Evolutionary conservation across 2,113 vertebrate genomes (phyloP), one percentile per base, ranked within the genome.

Genomic region (Rattus rattus): DNA sequence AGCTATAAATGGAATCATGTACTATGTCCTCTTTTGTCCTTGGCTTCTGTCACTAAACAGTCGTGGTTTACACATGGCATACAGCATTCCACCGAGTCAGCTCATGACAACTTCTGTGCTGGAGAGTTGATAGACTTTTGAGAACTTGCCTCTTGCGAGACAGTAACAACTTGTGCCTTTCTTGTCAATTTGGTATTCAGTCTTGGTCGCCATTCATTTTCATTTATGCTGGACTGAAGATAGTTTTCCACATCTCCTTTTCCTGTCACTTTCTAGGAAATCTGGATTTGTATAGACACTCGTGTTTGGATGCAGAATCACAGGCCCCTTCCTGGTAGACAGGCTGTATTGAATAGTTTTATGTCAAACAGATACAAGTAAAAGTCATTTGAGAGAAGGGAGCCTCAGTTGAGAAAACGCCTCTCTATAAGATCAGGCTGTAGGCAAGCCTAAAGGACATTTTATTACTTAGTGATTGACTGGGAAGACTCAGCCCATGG

Each of bases 121-220:
- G n/a, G 65, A 79, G 3, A 85, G 7, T 12, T 52, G n/a, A 7
- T 77, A 81, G n/a, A 19, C 33, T 61, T 56, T 94, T 85, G 30
- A 6, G 65, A 81, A 63, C 61, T 49, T 76, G 56, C n/a, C 39
- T 63, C 19, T 28, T 80, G 67, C 39, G 3, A 61, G 39, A 47
- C 84, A 22, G 33, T 65, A 22, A 67, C 16, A 67, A 22, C 61
- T 5, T 63, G 36, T 52, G n/a, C 69, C 88, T 94, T 49, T 84
- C 67, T n/a, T 49, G 76, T 61, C 17, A 59, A 88, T 80, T 19
- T 75, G 69, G 56, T 65, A 24, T 5, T 13, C 20, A 49, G 54
- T 43, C 84, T 94, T 95, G 63, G 20, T 96, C 24, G 59, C 14
- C 14, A 26, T 84, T 92, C 84, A 92, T 49, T 83, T 20, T 94